Percentiles rank a stretch among this genome's conserved stretches.
These are phyloP conservation scores for Oikopleura dioica DNA, from an alignment of 23 tunicate species.

Conservation along the genomic window DNA sequence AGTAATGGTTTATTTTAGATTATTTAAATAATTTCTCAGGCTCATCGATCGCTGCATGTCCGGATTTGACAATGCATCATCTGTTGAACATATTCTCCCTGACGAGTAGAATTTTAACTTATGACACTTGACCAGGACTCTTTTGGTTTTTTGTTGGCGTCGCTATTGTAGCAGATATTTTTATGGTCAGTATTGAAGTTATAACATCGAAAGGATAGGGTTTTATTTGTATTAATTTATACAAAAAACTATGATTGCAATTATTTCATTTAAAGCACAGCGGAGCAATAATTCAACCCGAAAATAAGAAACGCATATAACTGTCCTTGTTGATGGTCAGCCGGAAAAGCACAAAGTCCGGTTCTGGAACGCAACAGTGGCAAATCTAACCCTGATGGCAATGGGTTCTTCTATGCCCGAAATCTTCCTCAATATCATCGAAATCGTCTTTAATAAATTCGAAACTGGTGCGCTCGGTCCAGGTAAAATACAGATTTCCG, in stretches of 20 bases:
- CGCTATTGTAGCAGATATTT: constrained; percentile 69
- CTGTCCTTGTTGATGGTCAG: constrained; percentile 45
- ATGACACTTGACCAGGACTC: too few relatives aligned
- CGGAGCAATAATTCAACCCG: too few relatives aligned
- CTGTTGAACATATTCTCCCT: too few relatives aligned
- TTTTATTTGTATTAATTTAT: too few relatives aligned
- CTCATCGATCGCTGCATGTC: too few relatives aligned
- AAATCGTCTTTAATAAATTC: constrained; percentile 53
- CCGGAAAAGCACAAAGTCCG: constrained; percentile 49
- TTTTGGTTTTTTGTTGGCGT: constrained; percentile 77
- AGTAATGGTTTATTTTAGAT: too few relatives aligned
- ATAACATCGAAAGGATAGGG: too few relatives aligned
- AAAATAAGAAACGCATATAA: constrained; percentile 39
- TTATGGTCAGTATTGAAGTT: constrained; percentile 90
- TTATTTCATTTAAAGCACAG: too few relatives aligned
- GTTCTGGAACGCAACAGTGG: constrained; percentile 97
- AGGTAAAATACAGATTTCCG: constrained; percentile 25
- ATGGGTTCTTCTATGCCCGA: constrained; percentile 91
- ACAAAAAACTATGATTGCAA: too few relatives aligned
- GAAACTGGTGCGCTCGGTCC: constrained; percentile 65
- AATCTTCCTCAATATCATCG: constrained; percentile 67
- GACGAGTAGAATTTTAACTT: too few relatives aligned
- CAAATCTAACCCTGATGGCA: constrained; percentile 92
- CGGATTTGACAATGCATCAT: too few relatives aligned
- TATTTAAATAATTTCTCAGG: too few relatives aligned